Conservation (phyloP, 2,888 invertebrate genomes). For the Coremacera marginata region DNA sequence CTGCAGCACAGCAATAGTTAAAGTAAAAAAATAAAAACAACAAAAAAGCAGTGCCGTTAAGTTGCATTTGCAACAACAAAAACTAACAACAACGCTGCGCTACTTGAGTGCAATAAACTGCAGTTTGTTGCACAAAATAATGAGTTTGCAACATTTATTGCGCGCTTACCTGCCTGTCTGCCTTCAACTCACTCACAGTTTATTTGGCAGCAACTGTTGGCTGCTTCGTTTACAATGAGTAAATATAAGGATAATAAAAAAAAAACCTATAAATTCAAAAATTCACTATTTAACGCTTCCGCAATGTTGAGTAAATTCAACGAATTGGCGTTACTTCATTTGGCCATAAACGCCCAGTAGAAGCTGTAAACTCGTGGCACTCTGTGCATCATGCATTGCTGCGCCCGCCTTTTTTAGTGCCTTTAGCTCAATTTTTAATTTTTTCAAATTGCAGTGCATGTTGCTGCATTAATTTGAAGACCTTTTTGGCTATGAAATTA, state of each 20-base stretch:
- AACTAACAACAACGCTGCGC: not conserved
- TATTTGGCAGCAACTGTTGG: not conserved
- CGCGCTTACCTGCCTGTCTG: not conserved
- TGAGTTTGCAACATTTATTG: constrained; percentile 1
- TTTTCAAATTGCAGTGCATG: too few species aligned
- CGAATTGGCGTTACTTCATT: not conserved
- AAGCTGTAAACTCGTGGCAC: too few species aligned
- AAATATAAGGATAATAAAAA: not conserved
- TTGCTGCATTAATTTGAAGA: too few species aligned
- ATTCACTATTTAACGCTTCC: not conserved
- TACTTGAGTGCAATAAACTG: not conserved
- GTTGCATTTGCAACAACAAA: not conserved
- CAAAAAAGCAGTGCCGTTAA: not conserved
- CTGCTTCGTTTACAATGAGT: not conserved
- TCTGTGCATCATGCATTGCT: too few species aligned
- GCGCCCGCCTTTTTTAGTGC: too few species aligned
- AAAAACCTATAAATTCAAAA: not conserved
- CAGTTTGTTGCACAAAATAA: not conserved
- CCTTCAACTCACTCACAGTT: not conserved
- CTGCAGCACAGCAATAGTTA: not conserved
- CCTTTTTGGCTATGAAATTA: too few species aligned
- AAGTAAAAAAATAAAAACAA: not conserved
- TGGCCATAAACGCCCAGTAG: not conserved
- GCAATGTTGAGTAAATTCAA: constrained; percentile 2
- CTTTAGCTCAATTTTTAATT: too few species aligned